Conservation (phyloP, 2,888 invertebrate genomes). For the Tachystola acroxantha region DNA sequence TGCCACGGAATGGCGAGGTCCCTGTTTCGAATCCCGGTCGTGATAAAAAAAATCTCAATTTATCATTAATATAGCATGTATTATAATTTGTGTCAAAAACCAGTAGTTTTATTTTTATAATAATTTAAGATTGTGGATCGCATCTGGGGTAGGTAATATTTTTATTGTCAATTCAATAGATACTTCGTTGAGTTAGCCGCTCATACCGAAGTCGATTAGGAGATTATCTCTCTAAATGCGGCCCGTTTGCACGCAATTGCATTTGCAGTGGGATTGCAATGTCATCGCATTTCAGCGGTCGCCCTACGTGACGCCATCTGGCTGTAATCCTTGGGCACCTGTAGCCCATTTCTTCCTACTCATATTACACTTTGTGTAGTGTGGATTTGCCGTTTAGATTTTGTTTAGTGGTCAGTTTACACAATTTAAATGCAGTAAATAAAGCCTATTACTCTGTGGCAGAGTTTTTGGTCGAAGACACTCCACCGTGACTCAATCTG, state of each 20-base stretch:
- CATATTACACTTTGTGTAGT: not conserved
- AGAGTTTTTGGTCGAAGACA: no score
- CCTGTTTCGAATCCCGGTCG: no score
- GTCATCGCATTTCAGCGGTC: slow-evolving; percentile 64
- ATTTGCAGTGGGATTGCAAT: slow-evolving; percentile 56
- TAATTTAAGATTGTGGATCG: not conserved
- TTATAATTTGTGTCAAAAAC: no score
- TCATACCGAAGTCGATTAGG: slow-evolving; percentile 26
- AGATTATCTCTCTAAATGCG: slow-evolving; percentile 33
- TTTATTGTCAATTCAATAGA: not conserved
- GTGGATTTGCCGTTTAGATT: not conserved
- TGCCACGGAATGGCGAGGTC: no score
- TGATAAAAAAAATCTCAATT: no score
- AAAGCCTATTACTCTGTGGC: no score
- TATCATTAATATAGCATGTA: no score
- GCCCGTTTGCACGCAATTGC: slow-evolving; percentile 44
- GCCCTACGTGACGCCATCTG: slow-evolving; percentile 67
- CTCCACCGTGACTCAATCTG: no score
- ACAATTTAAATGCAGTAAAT: no score
- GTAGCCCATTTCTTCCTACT: slow-evolving; percentile 47
- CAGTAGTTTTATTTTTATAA: no score
- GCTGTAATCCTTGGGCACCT: slow-evolving; percentile 67
- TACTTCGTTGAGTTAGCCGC: slow-evolving; percentile 3
- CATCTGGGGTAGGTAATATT: not conserved
- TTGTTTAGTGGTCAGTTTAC: not conserved